Conservation (phyloP, 2,797 vertebrate species). For the Oophaga sylvatica region DNA sequence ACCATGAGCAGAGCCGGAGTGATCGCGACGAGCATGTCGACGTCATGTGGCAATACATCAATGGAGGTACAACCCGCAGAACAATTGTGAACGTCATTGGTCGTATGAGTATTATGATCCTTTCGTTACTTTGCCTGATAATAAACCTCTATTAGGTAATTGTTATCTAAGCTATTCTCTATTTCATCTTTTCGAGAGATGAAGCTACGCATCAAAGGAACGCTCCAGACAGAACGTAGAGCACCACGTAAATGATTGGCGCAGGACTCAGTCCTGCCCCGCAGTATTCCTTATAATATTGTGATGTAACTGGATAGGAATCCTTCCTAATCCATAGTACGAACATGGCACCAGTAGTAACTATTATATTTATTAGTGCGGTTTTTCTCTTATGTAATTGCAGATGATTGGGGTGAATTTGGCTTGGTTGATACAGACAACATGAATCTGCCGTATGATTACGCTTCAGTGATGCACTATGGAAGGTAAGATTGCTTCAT, state of each 20-base stretch:
- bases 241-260: no score
- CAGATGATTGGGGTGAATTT: constrained; percentile 78
- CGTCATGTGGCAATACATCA: constrained; percentile 60
- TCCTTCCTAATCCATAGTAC: background rate
- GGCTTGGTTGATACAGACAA: constrained; percentile 82
- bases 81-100: background rate
- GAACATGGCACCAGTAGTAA: background rate
- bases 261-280: no score
- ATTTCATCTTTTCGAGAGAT: background rate
- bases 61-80: constrained; percentile 10
- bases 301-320: background rate
- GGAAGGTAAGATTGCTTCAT: constrained; percentile 76
- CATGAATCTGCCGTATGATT: constrained; percentile 84
- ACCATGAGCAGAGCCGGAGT: constrained; percentile 78
- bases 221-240: background rate
- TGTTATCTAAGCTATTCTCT: no score
- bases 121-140: no score
- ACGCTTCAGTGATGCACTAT: constrained; percentile 88
- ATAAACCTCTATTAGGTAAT: no score
- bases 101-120: background rate
- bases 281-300: background rate
- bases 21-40: constrained; percentile 72
- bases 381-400: constrained; percentile 28
- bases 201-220: background rate
- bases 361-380: background rate